These are phyloP conservation scores for Dysidea cf. avara DNA, from an alignment of 37 sponge, comb jelly and placozoan genomes.

Conservation along the genomic window DNA sequence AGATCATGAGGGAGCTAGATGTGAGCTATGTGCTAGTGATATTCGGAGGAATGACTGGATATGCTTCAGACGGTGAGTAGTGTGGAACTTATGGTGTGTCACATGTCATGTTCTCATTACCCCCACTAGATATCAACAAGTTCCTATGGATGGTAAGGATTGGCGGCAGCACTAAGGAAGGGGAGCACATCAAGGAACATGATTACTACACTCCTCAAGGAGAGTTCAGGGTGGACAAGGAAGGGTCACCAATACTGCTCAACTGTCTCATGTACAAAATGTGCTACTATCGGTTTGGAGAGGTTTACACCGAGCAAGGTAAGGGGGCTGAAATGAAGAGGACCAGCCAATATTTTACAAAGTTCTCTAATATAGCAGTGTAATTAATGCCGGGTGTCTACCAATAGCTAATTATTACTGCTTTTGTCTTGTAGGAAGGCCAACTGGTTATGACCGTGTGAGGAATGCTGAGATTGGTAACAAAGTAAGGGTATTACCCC, in stretches of 20 bases:
- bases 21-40: conserved; percentile 97
- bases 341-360: neutral
- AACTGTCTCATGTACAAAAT: conserved; percentile 99
- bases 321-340: neutral
- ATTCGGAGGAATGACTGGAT: conserved; percentile 97
- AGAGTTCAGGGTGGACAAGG: conserved; percentile 96
- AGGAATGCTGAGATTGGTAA: conserved; percentile 98
- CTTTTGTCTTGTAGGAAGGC: conserved; percentile 88
- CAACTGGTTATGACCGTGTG: conserved; percentile 96
- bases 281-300: conserved; percentile 97
- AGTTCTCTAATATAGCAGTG: too few relatives aligned
- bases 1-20: conserved; percentile 97
- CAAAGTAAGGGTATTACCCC: conserved; percentile 40
- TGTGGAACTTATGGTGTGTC: neutral
- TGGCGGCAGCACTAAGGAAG: conserved; percentile 94
- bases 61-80: conserved; percentile 92
- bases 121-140: conserved; percentile 89
- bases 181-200: conserved; percentile 89
- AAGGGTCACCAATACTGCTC: conserved; percentile 88
- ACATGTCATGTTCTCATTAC: neutral
- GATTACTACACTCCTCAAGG: conserved; percentile 98
- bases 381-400: too few relatives aligned
- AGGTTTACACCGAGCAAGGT: conserved; percentile 94
- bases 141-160: conserved; percentile 99
- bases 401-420: too few relatives aligned